Conservation (phyloP, 2,888 invertebrate genomes). For the Ischnura elegans region DNA sequence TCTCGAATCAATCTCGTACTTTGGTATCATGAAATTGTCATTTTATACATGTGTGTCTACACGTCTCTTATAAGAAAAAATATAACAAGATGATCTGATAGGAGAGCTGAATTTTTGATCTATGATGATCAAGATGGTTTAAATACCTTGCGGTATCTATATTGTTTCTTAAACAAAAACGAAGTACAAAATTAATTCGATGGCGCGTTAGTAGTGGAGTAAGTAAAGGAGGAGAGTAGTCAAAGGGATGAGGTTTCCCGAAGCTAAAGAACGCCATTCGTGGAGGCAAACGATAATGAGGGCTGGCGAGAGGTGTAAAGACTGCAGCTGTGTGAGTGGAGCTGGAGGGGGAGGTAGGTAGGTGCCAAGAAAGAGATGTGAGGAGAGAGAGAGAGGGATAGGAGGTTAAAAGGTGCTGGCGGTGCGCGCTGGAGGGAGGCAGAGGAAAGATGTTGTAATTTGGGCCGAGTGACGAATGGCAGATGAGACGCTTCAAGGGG, state of each 20-base stretch:
- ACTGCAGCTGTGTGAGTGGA: background rate
- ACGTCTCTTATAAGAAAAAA: no score
- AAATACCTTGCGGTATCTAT: no score
- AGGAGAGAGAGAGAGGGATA: background rate
- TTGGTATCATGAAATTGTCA: no score
- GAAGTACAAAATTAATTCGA: no score
- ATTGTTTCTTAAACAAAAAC: no score
- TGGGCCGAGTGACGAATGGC: slow-evolving; percentile 60
- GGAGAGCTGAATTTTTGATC: no score
- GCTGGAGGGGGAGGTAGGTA: background rate
- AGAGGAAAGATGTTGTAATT: slow-evolving; percentile 23
- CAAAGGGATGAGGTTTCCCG: slow-evolving; percentile 48
- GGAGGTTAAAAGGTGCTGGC: background rate
- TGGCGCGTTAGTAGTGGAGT: no score
- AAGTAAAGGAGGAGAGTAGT: slow-evolving; percentile 54
- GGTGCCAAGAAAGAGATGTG: background rate
- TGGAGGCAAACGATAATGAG: slow-evolving; percentile 47
- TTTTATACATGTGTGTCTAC: no score
- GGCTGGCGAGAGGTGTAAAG: background rate
- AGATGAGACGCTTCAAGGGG: slow-evolving; percentile 1
- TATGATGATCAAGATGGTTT: no score
- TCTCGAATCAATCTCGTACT: no score
- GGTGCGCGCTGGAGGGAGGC: background rate
- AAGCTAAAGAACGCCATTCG: no score
- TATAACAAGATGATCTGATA: no score